A percentile compares a stretch with the other conserved stretches of the same genome.
Conservation (phyloP, 64 coral and sea anemone species). For the Montipora efflorescens region DNA sequence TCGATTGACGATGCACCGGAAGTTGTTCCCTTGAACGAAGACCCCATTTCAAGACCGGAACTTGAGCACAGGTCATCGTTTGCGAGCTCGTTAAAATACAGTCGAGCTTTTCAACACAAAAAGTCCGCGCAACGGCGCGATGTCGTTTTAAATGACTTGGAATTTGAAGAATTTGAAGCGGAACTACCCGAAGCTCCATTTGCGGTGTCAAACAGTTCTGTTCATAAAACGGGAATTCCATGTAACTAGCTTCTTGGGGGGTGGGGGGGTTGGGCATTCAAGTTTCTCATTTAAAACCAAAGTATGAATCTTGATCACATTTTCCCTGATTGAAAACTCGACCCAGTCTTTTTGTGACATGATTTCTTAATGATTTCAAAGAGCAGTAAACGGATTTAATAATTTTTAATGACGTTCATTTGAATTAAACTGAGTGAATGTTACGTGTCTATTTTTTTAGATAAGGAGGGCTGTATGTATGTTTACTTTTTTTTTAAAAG, state of each 20-base stretch:
- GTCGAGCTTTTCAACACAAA: slow-evolving; percentile 47
- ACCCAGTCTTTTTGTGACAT: no score
- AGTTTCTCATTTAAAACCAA: no score
- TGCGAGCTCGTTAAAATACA: slow-evolving; percentile 57
- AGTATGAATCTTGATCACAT: no score
- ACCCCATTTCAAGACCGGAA: background rate
- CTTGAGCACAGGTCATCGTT: slow-evolving; percentile 27
- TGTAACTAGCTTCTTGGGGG: background rate
- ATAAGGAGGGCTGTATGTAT: no score
- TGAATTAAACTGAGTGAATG: no score
- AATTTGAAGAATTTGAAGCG: slow-evolving; percentile 39
- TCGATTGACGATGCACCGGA: background rate
- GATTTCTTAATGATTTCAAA: no score
- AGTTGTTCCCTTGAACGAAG: background rate
- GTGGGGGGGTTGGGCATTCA: no score
- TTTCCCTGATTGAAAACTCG: no score
- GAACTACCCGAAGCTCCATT: background rate
- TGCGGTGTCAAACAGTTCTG: background rate
- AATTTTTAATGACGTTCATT: no score
- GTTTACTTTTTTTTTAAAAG: no score
- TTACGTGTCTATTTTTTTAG: no score
- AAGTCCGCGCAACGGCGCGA: background rate
- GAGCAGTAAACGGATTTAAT: no score
- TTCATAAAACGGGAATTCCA: background rate
- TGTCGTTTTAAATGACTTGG: slow-evolving; percentile 28